phyloP scores from a whole-genome alignment of 2,888 invertebrate genomes.

The Norana najaformis region DNA sequence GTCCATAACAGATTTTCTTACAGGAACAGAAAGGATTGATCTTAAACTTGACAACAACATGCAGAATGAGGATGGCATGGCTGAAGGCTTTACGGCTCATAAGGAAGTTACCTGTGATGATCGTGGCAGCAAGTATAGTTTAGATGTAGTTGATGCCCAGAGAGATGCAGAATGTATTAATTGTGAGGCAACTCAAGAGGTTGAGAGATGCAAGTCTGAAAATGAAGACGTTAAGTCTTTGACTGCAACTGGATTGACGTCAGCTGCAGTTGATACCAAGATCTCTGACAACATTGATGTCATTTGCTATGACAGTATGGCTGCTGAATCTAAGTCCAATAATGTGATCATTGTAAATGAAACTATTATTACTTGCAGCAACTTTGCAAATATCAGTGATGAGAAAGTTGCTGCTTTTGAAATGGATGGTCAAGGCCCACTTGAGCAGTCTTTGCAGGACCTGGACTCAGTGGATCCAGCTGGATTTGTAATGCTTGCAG shows the following conservation, averaged over 20 bases:
- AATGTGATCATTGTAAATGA: not conserved
- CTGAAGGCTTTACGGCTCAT: not conserved
- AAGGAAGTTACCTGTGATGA: slow-evolving; percentile 22
- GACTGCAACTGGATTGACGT: not conserved
- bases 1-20: not conserved
- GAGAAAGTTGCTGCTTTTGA: too few relatives aligned
- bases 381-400: not conserved
- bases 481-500: not conserved
- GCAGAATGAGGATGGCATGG: not conserved
- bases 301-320: not conserved
- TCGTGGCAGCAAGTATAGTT: not conserved
- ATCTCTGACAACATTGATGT: not conserved
- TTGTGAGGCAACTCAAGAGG: not conserved
- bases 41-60: not conserved
- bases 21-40: not conserved
- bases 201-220: not conserved
- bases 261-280: not conserved
- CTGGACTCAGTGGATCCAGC: not conserved
- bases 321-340: not conserved
- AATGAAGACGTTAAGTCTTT: not conserved
- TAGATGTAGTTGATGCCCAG: slow-evolving; percentile 1
- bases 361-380: not conserved
- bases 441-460: not conserved
- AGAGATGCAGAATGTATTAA: not conserved
- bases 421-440: not conserved